phyloP scores from a whole-genome alignment of 2,888 invertebrate species.

The Watsonalla binaria region DNA sequence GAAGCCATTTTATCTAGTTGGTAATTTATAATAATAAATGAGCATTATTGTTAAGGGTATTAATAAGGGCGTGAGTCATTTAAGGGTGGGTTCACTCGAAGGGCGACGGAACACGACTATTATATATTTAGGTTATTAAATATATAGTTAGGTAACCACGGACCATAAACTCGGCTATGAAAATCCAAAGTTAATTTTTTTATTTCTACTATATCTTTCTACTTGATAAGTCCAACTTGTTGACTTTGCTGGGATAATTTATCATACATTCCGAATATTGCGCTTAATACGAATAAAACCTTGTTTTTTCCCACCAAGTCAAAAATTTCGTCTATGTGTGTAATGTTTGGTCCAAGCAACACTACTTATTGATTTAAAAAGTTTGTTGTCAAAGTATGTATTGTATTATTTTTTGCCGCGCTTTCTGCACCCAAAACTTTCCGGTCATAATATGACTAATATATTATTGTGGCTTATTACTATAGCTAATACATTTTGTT shows the following conservation, averaged over 20 bases:
- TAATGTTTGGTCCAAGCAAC: background rate
- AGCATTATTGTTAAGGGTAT: constrained; percentile 4
- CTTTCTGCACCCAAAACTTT: too few species aligned
- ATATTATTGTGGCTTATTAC: too few species aligned
- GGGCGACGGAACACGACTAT: constrained; percentile 26
- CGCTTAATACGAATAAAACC: too few species aligned
- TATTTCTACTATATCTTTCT: constrained; percentile 7
- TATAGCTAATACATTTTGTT: too few species aligned
- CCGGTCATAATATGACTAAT: too few species aligned
- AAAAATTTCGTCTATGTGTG: background rate
- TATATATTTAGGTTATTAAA: constrained; percentile 61
- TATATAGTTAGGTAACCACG: constrained; percentile 55
- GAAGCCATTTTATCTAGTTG: constrained; percentile 11
- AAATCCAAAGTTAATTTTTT: constrained; percentile 53
- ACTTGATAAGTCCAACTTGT: constrained; percentile 4
- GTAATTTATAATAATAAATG: background rate
- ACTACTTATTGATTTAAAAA: background rate
- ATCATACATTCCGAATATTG: background rate
- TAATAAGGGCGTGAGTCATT: constrained; percentile 4
- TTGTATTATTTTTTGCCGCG: too few species aligned
- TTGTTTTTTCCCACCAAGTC: background rate
- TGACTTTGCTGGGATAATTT: background rate
- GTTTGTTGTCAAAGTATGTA: too few species aligned
- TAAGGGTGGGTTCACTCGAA: constrained; percentile 6
- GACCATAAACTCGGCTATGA: constrained; percentile 61